Percentiles rank a stretch among this genome's conserved stretches.
Evolutionary conservation across 2,113 vertebrate species (phyloP).

Genomic region (Cyprinodon brontotheroides): DNA sequence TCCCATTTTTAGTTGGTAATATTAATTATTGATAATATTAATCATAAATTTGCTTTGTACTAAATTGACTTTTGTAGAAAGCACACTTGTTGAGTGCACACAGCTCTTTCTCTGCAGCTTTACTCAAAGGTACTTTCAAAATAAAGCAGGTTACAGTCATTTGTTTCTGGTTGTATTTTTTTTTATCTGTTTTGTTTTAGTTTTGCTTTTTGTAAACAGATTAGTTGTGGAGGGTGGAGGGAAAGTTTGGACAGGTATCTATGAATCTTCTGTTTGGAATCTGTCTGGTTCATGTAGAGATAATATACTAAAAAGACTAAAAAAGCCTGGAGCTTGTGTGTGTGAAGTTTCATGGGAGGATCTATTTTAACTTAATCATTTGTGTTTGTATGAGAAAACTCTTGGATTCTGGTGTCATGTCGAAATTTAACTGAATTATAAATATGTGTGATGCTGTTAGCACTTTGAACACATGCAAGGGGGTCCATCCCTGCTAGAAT

Average conservation of each 20-base stretch:
- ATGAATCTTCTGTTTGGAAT: slow-evolving; percentile 6
- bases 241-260: not conserved
- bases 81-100: not conserved
- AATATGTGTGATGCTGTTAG: slow-evolving; percentile 26
- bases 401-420: slow-evolving; percentile 13
- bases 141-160: not conserved
- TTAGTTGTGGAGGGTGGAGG: not conserved
- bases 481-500: not conserved
- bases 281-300: not conserved
- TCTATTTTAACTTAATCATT: slow-evolving; percentile 6
- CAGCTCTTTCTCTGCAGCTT: not conserved
- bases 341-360: slow-evolving; percentile 20
- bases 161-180: not conserved
- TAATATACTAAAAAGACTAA: slow-evolving; percentile 21
- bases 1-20: not conserved
- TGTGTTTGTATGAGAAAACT: slow-evolving; percentile 39
- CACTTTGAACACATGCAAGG: slow-evolving; percentile 21
- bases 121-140: not conserved
- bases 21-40: not conserved
- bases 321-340: slow-evolving; percentile 4
- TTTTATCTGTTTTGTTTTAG: not conserved
- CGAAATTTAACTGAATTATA: slow-evolving; percentile 42
- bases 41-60: not conserved
- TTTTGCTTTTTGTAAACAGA: not conserved
- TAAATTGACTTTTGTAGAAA: not conserved